Evolutionary conservation across 2,797 vertebrate species (phyloP).

Genomic region (Jordanella pulchra): DNA sequence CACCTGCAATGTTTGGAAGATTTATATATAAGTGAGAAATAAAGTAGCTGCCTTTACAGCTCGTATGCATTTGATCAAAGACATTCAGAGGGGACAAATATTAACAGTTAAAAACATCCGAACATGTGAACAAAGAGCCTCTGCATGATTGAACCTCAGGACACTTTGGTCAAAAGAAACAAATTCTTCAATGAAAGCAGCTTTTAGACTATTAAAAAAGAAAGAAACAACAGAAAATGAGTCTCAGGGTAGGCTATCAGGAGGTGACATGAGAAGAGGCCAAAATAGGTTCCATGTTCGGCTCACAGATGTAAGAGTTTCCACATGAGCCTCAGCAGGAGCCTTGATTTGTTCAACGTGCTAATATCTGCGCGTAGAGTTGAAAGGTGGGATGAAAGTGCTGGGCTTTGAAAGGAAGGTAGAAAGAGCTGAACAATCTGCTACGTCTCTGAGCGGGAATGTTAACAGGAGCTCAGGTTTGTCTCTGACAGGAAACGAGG

Average conservation of each 20-base stretch:
- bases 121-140: neutral
- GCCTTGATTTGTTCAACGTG: conserved; percentile 60
- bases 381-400: conserved; percentile 15
- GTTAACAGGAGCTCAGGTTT: too few species aligned
- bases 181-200: neutral
- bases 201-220: conserved; percentile 9
- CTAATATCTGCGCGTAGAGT: conserved; percentile 38
- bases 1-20: too few species aligned
- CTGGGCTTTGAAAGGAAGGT: conserved; percentile 6
- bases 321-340: conserved; percentile 69
- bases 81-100: neutral
- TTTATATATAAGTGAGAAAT: neutral
- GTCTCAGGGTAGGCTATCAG: conserved; percentile 59
- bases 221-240: conserved; percentile 59
- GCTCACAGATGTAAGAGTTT: conserved; percentile 64
- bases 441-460: too few species aligned
- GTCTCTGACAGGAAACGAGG: neutral
- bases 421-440: conserved; percentile 5
- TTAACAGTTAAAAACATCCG: neutral
- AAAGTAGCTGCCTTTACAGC: neutral
- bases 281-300: conserved; percentile 76
- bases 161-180: neutral
- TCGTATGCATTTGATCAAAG: neutral
- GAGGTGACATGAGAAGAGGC: conserved; percentile 53
- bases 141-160: neutral